Percentiles rank a stretch among this genome's conserved stretches.
phyloP scores from a whole-genome alignment of 2,113 vertebrate species.

The Symphodus melops region DNA sequence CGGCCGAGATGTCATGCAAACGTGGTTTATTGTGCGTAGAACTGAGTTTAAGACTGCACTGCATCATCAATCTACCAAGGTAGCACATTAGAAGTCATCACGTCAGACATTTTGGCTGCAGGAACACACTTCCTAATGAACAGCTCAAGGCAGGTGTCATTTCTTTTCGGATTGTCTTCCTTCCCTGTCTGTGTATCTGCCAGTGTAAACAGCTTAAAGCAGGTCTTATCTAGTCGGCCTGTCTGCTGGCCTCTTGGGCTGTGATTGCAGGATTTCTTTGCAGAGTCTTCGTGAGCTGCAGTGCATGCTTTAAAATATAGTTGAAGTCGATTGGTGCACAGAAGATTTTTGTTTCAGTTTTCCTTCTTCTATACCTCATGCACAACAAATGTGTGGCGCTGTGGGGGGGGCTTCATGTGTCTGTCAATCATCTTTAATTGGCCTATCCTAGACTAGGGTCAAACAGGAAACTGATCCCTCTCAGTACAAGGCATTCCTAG shows the following conservation, averaged over 20 bases:
- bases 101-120: constrained; percentile 17
- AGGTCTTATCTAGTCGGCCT: constrained; percentile 72
- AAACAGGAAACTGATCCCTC: constrained; percentile 73
- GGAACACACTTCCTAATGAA: constrained; percentile 20
- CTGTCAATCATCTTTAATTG: constrained; percentile 81
- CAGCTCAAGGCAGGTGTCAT: constrained; percentile 52
- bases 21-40: constrained; percentile 28
- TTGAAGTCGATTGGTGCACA: constrained; percentile 42
- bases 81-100: constrained; percentile 18
- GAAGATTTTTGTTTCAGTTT: constrained; percentile 12
- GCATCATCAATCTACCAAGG: constrained; percentile 7
- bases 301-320: constrained; percentile 49
- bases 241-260: constrained; percentile 43
- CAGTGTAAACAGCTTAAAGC: constrained; percentile 66
- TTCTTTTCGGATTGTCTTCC: constrained; percentile 47
- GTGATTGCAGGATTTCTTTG: constrained; percentile 63
- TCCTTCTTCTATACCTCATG: constrained; percentile 14
- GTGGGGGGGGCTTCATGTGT: constrained; percentile 55
- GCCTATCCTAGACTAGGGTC: constrained; percentile 68
- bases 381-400: constrained; percentile 54
- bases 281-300: constrained; percentile 38
- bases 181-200: constrained; percentile 45
- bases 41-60: constrained; percentile 2
- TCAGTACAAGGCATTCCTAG: constrained; percentile 71
- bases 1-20: constrained; percentile 2